Evolutionary conservation across 2,888 invertebrate genomes (phyloP).

Genomic region (Melanostoma scalare): DNA sequence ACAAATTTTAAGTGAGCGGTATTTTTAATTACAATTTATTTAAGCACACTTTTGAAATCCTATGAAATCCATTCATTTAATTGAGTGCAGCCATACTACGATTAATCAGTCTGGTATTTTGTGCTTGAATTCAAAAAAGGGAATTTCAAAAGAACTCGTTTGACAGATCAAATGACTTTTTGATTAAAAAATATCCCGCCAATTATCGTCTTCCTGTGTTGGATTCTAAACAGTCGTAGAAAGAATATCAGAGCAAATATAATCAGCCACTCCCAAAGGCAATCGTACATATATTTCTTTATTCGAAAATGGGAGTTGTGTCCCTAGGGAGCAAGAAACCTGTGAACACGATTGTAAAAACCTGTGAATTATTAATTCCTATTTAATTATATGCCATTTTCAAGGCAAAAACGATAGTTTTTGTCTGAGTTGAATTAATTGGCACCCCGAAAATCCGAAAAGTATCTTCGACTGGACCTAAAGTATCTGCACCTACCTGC

Average conservation of each 20-base stretch:
- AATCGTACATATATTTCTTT: not conserved
- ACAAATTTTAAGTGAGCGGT: constrained; percentile 45
- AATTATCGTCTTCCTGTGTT: constrained; percentile 8
- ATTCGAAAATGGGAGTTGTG: not conserved
- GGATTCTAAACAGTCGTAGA: too few relatives aligned
- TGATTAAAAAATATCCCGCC: constrained; percentile 16
- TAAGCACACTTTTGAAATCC: not conserved
- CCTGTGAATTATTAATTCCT: constrained; percentile 47
- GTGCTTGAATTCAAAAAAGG: constrained; percentile 17
- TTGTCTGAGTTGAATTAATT: constrained; percentile 53
- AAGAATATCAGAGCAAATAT: not conserved
- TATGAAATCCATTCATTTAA: constrained; percentile 27
- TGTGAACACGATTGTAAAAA: constrained; percentile 15
- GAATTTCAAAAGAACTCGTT: constrained; percentile 27
- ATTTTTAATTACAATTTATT: constrained; percentile 59
- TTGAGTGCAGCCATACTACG: not conserved
- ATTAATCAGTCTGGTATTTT: not conserved
- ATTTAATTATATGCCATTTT: constrained; percentile 50
- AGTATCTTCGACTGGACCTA: not conserved
- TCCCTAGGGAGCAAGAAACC: not conserved
- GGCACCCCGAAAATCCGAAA: constrained; percentile 29
- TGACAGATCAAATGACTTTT: constrained; percentile 28
- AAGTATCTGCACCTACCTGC: constrained; percentile 44
- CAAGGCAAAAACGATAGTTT: constrained; percentile 24
- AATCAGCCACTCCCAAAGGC: constrained; percentile 5